Percentiles rank a stretch among this genome's conserved stretches.
Evolutionary conservation across 2,888 invertebrate genomes (phyloP).

Genomic region (Cephonodes hylas): DNA sequence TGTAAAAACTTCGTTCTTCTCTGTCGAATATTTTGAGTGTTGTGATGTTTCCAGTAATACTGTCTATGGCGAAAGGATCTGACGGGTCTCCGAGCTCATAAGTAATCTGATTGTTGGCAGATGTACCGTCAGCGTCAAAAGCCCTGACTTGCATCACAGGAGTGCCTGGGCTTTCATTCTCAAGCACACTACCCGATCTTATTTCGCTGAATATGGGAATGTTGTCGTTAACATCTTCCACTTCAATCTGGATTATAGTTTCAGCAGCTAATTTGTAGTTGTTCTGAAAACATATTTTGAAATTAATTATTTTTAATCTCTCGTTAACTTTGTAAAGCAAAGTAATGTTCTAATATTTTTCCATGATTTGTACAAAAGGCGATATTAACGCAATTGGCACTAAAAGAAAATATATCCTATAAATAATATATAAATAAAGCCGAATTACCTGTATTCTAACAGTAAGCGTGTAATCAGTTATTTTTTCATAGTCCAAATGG

Average conservation of each 20-base stretch:
- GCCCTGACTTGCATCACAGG: constrained; percentile 94
- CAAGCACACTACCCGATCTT: constrained; percentile 89
- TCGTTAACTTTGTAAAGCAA: no score
- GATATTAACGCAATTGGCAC: background rate
- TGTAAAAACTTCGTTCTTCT: constrained; percentile 91
- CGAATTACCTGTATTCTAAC: constrained; percentile 85
- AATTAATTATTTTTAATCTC: no score
- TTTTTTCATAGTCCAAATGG: constrained; percentile 91
- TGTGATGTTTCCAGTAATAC: constrained; percentile 92
- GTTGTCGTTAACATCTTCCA: constrained; percentile 95
- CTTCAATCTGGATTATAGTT: constrained; percentile 88
- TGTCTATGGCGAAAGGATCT: constrained; percentile 91
- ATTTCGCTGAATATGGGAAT: constrained; percentile 92
- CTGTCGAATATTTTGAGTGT: constrained; percentile 91
- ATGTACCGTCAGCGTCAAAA: constrained; percentile 92
- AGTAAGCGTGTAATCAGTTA: constrained; percentile 90
- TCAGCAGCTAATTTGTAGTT: constrained; percentile 90
- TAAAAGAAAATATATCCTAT: background rate
- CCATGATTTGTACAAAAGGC: background rate
- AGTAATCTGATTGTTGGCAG: constrained; percentile 90
- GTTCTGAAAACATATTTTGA: constrained; percentile 75
- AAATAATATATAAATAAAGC: constrained; percentile 13
- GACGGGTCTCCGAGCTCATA: constrained; percentile 86
- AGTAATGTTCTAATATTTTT: no score
- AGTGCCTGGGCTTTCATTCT: constrained; percentile 91